Conservation (phyloP, 2,113 vertebrate genomes). For the Nesospiza acunhae region DNA sequence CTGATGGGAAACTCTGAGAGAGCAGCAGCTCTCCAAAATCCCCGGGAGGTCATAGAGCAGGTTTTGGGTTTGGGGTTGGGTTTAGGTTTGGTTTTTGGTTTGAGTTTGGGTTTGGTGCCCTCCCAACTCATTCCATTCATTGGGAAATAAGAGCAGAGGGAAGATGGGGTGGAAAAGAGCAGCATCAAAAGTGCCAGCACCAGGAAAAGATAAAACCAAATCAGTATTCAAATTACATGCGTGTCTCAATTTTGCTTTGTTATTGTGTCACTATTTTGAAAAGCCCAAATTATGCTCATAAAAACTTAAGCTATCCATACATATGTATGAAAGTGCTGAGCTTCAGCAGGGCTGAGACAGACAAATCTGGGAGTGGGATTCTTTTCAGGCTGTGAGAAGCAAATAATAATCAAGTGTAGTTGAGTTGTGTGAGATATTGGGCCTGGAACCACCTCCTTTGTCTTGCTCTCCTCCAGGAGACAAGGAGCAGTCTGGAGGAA, state of each 20-base stretch:
- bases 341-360: slow-evolving; percentile 57
- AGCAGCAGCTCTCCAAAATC: background rate
- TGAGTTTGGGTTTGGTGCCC: background rate
- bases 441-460: slow-evolving; percentile 42
- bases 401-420: slow-evolving; percentile 61
- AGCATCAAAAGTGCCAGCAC: slow-evolving; percentile 66
- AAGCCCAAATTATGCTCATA: slow-evolving; percentile 81
- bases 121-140: slow-evolving; percentile 23
- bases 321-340: slow-evolving; percentile 76
- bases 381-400: slow-evolving; percentile 56
- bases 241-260: slow-evolving; percentile 79
- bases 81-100: too few relatives aligned
- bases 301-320: slow-evolving; percentile 77
- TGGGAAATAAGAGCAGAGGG: slow-evolving; percentile 46
- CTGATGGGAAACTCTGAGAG: background rate
- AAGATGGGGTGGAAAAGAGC: slow-evolving; percentile 56
- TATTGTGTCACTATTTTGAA: slow-evolving; percentile 80
- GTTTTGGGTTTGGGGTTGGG: background rate
- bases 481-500: background rate
- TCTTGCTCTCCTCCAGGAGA: background rate
- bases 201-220: slow-evolving; percentile 60
- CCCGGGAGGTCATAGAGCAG: background rate
- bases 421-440: slow-evolving; percentile 47
- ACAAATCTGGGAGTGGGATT: slow-evolving; percentile 61
- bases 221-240: slow-evolving; percentile 75